Conservation (phyloP, 2,888 invertebrate species). For the Drosophila hamatofila region DNA sequence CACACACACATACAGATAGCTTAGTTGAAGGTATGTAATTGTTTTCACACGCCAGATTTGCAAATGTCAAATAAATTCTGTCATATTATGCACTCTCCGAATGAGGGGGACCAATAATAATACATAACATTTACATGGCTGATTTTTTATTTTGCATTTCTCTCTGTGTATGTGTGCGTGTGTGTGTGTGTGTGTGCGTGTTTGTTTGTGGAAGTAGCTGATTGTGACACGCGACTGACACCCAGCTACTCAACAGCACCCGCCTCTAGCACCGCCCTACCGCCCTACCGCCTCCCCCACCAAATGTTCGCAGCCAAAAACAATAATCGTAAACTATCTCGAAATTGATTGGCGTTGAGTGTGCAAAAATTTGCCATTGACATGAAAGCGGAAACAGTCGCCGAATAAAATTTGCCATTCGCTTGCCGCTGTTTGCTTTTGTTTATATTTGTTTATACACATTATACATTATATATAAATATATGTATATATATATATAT, state of each 20-base stretch:
- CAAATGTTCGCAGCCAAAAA: conserved; percentile 49
- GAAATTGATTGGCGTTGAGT: conserved; percentile 77
- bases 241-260: conserved; percentile 31
- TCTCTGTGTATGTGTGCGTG: background rate
- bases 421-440: conserved; percentile 7
- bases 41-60: conserved; percentile 76
- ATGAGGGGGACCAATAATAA: conserved; percentile 14
- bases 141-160: background rate
- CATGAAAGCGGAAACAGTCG: conserved; percentile 58
- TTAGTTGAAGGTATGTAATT: conserved; percentile 59
- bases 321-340: conserved; percentile 73
- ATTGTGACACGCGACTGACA: conserved; percentile 65
- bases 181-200: background rate
- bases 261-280: conserved; percentile 12
- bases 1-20: background rate
- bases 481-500: conserved; percentile 21
- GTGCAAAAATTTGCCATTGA: conserved; percentile 64
- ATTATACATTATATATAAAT: background rate
- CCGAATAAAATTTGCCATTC: conserved; percentile 33
- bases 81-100: conserved; percentile 56
- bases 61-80: conserved; percentile 71
- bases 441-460: conserved; percentile 19
- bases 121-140: conserved; percentile 38
- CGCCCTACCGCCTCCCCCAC: background rate
- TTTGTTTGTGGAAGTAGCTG: conserved; percentile 32